phyloP scores from a whole-genome alignment of 2,113 vertebrate genomes.

The Cebus imitator region DNA sequence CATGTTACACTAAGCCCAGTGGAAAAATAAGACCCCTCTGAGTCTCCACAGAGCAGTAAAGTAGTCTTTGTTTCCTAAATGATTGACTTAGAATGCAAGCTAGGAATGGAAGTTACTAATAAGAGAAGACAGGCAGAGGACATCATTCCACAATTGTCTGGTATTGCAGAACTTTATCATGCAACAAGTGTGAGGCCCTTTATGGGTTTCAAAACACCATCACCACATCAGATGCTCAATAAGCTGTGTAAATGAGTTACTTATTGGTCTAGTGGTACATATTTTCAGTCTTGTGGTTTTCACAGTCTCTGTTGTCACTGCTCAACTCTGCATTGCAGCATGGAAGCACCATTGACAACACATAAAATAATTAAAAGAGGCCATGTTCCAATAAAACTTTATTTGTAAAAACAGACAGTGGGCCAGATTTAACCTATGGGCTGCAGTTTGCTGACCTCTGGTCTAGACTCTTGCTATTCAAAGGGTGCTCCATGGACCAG shows the following conservation, averaged over 20 bases:
- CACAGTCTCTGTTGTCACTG: neutral
- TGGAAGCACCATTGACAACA: neutral
- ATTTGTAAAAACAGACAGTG: neutral
- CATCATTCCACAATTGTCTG: neutral
- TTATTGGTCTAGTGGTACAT: neutral
- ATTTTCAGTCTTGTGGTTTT: neutral
- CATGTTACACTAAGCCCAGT: neutral
- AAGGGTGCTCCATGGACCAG: neutral
- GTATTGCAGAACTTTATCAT: neutral
- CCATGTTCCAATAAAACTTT: slow-evolving; percentile 16
- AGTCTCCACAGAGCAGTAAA: neutral
- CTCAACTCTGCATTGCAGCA: neutral
- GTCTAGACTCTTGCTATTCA: neutral
- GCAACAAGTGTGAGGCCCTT: neutral
- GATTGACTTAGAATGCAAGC: neutral
- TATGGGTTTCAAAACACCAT: neutral
- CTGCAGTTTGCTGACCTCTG: neutral
- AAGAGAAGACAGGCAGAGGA: neutral
- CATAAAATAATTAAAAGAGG: neutral
- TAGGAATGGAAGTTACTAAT: neutral
- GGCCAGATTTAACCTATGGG: neutral
- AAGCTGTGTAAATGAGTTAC: neutral
- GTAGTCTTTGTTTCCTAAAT: neutral
- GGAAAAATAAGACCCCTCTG: neutral
- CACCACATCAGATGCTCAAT: neutral